Conservation (phyloP, 2,888 invertebrate genomes). For the Odontocolon sp. region DNA sequence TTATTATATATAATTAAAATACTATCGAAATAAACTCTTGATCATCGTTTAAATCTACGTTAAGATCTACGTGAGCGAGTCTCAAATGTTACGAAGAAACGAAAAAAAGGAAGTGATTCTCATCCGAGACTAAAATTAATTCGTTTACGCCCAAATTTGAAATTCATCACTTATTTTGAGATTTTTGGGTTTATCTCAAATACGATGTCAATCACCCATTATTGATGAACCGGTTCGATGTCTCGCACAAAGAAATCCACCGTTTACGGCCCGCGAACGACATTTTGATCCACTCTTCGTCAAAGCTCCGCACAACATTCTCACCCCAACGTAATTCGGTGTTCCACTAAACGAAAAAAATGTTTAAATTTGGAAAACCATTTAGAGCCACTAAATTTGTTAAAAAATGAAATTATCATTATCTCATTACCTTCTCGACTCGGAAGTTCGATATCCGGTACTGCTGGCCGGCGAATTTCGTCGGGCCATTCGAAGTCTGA, state of each 20-base stretch:
- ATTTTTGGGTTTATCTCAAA: not conserved
- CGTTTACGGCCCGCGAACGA: slow-evolving; percentile 62
- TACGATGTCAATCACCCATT: slow-evolving; percentile 60
- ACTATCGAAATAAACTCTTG: not conserved
- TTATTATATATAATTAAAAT: slow-evolving; percentile 12
- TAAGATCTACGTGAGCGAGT: not conserved
- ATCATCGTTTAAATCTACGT: not conserved
- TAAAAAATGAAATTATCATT: not conserved
- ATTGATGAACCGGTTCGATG: slow-evolving; percentile 67
- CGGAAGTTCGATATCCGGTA: slow-evolving; percentile 33
- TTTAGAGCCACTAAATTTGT: not conserved
- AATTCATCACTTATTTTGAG: not conserved
- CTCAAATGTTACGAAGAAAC: slow-evolving; percentile 30
- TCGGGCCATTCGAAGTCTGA: slow-evolving; percentile 59
- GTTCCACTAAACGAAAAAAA: slow-evolving; percentile 65
- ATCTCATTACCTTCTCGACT: slow-evolving; percentile 70
- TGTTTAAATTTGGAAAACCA: not conserved
- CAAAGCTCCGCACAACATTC: slow-evolving; percentile 66
- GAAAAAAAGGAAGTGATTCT: not conserved
- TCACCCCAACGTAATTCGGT: slow-evolving; percentile 54
- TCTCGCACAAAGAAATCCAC: slow-evolving; percentile 66
- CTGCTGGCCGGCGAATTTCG: slow-evolving; percentile 31
- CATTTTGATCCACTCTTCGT: slow-evolving; percentile 73
- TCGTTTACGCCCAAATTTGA: not conserved
- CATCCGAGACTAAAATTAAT: not conserved